Evolutionary conservation across 2,797 vertebrate genomes (phyloP), one percentile per base, ranked within the genome.

Genomic region (Sebastes minor): DNA sequence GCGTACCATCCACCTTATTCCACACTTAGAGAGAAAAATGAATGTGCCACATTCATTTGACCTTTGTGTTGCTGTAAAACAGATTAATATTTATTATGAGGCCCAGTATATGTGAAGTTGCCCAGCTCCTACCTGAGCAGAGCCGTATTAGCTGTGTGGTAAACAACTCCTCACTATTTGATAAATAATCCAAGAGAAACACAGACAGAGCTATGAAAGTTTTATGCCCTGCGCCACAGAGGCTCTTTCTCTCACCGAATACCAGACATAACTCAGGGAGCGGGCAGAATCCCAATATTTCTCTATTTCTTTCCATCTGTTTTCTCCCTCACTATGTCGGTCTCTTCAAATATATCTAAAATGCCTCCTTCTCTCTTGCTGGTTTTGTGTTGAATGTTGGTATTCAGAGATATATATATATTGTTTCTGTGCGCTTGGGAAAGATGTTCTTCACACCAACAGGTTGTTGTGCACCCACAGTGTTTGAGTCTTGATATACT

Each of bases 181-280:
- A 95, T 95, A 92, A 95, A 95, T 95, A 95, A 95, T 95, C 93
- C 91, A 95, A 79, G 74, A 93, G 91, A 91, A 94, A 93, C 89
- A 89, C 88, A 91, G 91, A 93, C 92, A 90, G 90, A 89, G 92
- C 90, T 65, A 95, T 95, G 83, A 94, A 95, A 93, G 73, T 94
- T 95, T 95, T 88, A 96, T 96, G 90, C 65, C 62, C 62, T 89
- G 77, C 78, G 88, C 92, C n/a, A 72, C 82, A 69, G 87, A 91
- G 85, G 78, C 84, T 81, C 83, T 79, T 77, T 85, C 82, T 86
- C 82, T 30, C 32, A 16, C 57, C 22, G 77, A 92, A 92, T 85
- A 84, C 81, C 90, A 92, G 88, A 91, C 87, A 85, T 67, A 78
- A 88, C 64, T 81, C 28, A 28, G 73, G 69, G 71, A 89, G 71